These are phyloP conservation scores for Sarcophaga bullata DNA, from an alignment of 1,140 invertebrate species.

Conservation along the genomic window DNA sequence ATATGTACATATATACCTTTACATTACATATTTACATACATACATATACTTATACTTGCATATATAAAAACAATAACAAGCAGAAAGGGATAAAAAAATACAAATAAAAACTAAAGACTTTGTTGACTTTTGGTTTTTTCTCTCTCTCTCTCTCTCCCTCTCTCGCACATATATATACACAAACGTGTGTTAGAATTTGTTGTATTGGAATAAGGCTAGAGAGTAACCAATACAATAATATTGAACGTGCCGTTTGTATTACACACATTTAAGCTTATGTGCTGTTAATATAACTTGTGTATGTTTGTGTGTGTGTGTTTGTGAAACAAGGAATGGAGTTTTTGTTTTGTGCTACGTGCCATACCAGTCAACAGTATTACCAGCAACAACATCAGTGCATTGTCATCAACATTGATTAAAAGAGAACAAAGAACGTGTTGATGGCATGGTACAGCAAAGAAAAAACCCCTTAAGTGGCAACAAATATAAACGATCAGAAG, in stretches of 20 bases:
- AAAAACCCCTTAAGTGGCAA: too few species aligned
- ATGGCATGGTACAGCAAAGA: conserved; percentile 7
- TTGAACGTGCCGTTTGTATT: background rate
- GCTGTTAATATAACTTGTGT: background rate
- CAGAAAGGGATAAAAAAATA: background rate
- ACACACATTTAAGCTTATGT: background rate
- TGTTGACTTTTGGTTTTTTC: conserved; percentile 18
- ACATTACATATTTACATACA: background rate
- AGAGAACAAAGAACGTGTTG: conserved; percentile 35
- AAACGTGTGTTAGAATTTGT: background rate
- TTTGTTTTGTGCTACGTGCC: background rate
- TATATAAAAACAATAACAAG: background rate
- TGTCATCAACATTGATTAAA: conserved; percentile 36
- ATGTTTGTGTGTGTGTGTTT: too few species aligned
- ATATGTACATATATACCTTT: background rate
- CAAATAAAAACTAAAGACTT: conserved; percentile 20
- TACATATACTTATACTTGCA: too few species aligned
- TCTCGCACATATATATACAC: background rate
- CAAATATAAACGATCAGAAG: background rate
- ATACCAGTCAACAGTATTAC: conserved; percentile 19
- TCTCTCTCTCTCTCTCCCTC: background rate
- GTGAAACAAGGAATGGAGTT: conserved; percentile 6
- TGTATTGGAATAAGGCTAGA: background rate
- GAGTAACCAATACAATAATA: background rate
- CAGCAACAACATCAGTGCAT: conserved; percentile 26